These are phyloP conservation scores for Acanthiza pusilla DNA, from an alignment of 2,797 vertebrate genomes.

Conservation along the genomic window DNA sequence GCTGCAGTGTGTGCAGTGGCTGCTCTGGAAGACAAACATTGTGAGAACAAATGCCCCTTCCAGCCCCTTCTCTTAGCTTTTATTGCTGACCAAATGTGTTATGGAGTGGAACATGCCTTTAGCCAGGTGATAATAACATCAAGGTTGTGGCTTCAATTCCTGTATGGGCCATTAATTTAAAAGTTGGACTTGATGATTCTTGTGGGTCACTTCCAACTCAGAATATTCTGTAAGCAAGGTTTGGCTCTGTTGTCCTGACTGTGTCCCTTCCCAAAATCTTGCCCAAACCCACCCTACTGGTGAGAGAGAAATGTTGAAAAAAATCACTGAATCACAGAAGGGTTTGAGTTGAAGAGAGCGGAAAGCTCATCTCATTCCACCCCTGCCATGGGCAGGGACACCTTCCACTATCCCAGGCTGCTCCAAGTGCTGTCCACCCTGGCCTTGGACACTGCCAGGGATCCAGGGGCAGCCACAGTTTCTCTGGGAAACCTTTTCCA, in stretches of 20 bases:
- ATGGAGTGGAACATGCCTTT: neutral
- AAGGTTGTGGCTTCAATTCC: too few relatives aligned
- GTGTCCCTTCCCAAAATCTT: neutral
- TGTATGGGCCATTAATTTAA: rapidly evolving
- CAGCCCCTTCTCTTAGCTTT: neutral
- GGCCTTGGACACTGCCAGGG: neutral
- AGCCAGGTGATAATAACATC: too few relatives aligned
- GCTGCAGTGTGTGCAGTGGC: neutral
- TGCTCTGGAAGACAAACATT: neutral
- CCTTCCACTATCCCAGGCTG: rapidly evolving
- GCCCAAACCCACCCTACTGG: rapidly evolving
- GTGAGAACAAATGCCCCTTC: rapidly evolving
- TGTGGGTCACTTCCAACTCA: neutral
- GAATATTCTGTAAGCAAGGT: neutral
- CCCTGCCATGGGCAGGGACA: neutral
- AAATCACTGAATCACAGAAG: neutral
- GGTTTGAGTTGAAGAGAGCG: neutral
- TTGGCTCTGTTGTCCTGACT: neutral
- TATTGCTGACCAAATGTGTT: neutral
- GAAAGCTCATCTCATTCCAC: neutral
- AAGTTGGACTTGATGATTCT: neutral
- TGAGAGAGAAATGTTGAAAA: neutral
- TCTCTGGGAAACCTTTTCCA: neutral
- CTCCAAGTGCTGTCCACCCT: rapidly evolving
- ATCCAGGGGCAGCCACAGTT: neutral